phyloP scores from a whole-genome alignment of 2,888 invertebrate genomes.

The Xestoiulus laeticollis region DNA sequence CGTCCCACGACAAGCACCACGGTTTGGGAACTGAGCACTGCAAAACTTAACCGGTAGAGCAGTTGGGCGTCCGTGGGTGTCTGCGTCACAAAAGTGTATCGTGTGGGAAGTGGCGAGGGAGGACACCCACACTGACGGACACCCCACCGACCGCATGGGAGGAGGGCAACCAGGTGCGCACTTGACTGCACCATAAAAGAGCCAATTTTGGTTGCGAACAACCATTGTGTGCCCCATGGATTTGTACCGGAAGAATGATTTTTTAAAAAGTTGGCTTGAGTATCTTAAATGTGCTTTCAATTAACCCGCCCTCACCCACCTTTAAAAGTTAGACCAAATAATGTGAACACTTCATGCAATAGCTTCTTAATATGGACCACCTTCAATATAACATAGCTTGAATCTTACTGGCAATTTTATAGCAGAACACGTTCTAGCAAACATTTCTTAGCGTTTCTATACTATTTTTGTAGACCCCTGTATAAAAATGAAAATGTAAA shows the following conservation, averaged over 20 bases:
- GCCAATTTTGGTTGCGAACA: neutral
- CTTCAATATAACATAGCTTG: no score
- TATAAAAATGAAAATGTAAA: no score
- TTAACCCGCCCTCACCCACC: neutral
- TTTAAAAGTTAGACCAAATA: neutral
- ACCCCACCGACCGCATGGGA: constrained; percentile 16
- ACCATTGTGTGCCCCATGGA: neutral
- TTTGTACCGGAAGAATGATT: neutral
- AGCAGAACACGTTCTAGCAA: no score
- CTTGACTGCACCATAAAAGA: constrained; percentile 28
- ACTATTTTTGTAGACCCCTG: no score
- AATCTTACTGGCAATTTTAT: no score
- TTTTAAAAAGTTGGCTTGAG: neutral
- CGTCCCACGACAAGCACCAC: neutral
- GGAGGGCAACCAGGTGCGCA: constrained; percentile 1
- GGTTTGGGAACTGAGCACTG: neutral
- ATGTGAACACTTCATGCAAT: neutral
- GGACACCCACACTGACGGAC: neutral
- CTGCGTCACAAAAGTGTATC: neutral
- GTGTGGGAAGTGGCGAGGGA: neutral
- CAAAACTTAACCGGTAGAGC: neutral
- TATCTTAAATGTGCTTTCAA: neutral
- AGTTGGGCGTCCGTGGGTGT: constrained; percentile 22
- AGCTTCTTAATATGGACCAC: no score
- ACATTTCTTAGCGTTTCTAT: no score